These are phyloP conservation scores for Platysternon megacephalum DNA, from an alignment of 2,113 vertebrate genomes.

Conservation along the genomic window DNA sequence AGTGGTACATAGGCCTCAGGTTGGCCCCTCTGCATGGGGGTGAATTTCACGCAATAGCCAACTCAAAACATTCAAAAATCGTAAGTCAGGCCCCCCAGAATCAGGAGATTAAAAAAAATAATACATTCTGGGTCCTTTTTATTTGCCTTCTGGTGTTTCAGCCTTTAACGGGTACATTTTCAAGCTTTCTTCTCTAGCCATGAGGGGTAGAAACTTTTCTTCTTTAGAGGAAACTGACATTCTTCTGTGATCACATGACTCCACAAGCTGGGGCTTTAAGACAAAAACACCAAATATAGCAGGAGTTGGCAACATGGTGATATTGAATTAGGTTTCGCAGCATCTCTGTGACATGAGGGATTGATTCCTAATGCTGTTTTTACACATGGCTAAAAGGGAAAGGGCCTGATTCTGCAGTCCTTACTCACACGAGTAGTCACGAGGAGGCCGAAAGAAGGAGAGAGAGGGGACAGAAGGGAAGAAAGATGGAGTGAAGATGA, in stretches of 20 bases:
- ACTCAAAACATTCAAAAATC: conserved; percentile 25
- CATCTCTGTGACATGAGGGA: conserved; percentile 32
- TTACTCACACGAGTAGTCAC: neutral
- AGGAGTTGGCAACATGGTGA: conserved; percentile 31
- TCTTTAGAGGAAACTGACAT: conserved; percentile 43
- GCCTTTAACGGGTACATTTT: conserved; percentile 54
- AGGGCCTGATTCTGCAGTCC: neutral
- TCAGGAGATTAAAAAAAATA: neutral
- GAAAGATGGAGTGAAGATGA: neutral
- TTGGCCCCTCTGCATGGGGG: neutral
- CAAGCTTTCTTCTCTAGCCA: conserved; percentile 65
- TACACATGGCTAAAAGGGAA: neutral
- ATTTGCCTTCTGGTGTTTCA: neutral
- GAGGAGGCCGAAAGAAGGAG: neutral
- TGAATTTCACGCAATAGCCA: neutral
- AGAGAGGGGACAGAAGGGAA: neutral
- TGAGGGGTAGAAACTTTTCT: conserved; percentile 34
- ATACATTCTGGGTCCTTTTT: conserved; percentile 17
- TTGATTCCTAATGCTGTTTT: conserved; percentile 16
- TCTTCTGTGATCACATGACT: conserved; percentile 24
- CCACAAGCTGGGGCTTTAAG: conserved; percentile 46
- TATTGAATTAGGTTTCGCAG: conserved; percentile 38
- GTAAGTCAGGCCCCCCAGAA: neutral
- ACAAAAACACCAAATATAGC: conserved; percentile 52
- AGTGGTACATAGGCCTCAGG: neutral